phyloP scores from a whole-genome alignment of 2,113 vertebrate species.

The Chaenocephalus aceratus region DNA sequence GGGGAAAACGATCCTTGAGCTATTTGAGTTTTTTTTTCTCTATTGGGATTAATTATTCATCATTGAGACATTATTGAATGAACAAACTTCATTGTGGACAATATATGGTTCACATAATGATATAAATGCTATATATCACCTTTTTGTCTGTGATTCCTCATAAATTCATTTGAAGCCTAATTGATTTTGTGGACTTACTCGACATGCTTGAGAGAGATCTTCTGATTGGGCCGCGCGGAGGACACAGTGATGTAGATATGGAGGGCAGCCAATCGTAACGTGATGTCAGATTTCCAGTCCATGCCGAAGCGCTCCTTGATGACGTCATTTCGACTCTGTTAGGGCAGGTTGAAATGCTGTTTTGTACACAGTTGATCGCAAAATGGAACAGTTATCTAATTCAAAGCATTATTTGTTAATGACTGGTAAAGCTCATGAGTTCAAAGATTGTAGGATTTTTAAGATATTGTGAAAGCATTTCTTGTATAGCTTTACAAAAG shows the following conservation, averaged over 20 bases:
- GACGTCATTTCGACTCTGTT: conserved; percentile 96
- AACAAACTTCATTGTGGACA: conserved; percentile 44
- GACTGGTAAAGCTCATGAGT: background rate
- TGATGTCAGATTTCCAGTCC: conserved; percentile 95
- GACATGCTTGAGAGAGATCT: conserved; percentile 97
- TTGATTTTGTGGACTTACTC: conserved; percentile 88
- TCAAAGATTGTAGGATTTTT: background rate
- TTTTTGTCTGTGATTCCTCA: conserved; percentile 17
- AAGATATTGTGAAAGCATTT: conserved; percentile 11
- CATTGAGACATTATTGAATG: conserved; percentile 58
- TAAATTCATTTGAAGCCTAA: conserved; percentile 13
- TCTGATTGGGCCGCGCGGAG: conserved; percentile 95
- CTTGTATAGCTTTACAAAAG: background rate
- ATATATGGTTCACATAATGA: conserved; percentile 25
- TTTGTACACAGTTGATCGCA: conserved; percentile 5
- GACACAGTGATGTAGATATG: conserved; percentile 99
- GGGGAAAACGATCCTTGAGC: conserved; percentile 53
- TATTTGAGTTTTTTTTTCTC: conserved; percentile 59
- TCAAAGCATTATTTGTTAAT: conserved; percentile 1
- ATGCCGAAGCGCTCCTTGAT: conserved; percentile 95
- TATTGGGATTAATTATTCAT: conserved; percentile 60
- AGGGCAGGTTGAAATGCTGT: conserved; percentile 23
- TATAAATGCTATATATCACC: conserved; percentile 20
- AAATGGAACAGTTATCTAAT: background rate
- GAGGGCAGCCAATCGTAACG: conserved; percentile 92